Percentiles rank a stretch among this genome's conserved stretches.
Evolutionary conservation across 2,888 invertebrate genomes (phyloP).

Genomic region (Aphodius sticticus): DNA sequence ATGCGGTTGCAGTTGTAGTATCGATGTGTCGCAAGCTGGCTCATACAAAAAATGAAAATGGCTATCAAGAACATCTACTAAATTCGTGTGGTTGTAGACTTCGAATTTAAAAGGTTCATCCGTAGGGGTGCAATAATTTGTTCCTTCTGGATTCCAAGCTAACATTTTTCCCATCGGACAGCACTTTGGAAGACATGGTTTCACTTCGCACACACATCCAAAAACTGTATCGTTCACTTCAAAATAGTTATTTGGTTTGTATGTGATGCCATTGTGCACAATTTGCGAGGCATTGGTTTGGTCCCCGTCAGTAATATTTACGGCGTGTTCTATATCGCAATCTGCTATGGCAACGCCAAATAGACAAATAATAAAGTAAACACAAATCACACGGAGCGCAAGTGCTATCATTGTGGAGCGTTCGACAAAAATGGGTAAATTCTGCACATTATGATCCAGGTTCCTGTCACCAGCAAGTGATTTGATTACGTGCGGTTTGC

Average conservation of each 20-base stretch:
- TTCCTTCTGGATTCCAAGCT: slow-evolving; percentile 13
- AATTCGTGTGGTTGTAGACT: slow-evolving; percentile 15
- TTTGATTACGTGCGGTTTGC: no score
- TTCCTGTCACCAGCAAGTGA: no score
- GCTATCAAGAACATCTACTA: not conserved
- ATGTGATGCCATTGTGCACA: slow-evolving; percentile 12
- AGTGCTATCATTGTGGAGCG: no score
- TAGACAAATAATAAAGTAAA: no score
- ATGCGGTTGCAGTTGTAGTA: slow-evolving; percentile 11
- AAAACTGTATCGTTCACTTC: slow-evolving; percentile 10
- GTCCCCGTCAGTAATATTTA: not conserved
- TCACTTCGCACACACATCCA: slow-evolving; percentile 43
- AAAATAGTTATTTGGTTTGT: slow-evolving; percentile 20
- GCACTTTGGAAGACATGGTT: slow-evolving; percentile 40
- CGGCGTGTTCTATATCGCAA: not conserved
- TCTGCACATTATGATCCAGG: no score
- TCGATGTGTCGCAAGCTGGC: not conserved
- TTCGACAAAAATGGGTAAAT: no score
- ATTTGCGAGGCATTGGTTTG: not conserved
- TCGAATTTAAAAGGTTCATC: slow-evolving; percentile 4
- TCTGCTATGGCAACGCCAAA: no score
- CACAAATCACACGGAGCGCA: no score
- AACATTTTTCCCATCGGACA: slow-evolving; percentile 34
- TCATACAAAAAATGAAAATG: slow-evolving; percentile 20
- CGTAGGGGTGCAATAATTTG: slow-evolving; percentile 11